A percentile compares a stretch with the other conserved stretches of the same genome.
Evolutionary conservation across 2,797 vertebrate species (phyloP).

Genomic region (Meda fulgida): DNA sequence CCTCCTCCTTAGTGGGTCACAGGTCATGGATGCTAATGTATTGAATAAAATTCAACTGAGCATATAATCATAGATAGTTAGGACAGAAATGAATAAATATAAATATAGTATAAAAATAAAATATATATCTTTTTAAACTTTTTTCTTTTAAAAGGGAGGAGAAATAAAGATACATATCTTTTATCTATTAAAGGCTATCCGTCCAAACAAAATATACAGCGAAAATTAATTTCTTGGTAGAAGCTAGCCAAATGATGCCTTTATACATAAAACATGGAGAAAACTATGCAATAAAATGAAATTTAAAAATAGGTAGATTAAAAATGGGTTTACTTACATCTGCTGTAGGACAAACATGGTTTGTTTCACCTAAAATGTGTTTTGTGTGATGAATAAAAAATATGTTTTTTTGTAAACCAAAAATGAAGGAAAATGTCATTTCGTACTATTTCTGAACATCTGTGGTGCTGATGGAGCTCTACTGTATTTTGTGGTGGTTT

Average conservation of each 20-base stretch:
- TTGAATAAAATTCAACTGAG: neutral
- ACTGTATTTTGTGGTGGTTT: slow-evolving; percentile 14
- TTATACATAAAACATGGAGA: neutral
- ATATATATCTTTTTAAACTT: too few relatives aligned
- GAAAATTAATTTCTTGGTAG: neutral
- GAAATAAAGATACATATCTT: neutral
- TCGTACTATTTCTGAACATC: neutral
- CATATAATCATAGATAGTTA: neutral
- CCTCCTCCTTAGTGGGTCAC: neutral
- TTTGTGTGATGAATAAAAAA: neutral
- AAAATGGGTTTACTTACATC: neutral
- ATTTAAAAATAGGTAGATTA: neutral
- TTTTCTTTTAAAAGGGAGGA: neutral
- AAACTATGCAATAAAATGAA: neutral
- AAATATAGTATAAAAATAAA: neutral
- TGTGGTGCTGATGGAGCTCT: neutral
- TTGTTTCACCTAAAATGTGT: neutral
- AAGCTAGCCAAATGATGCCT: neutral
- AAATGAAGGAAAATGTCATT: neutral
- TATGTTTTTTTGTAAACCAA: neutral
- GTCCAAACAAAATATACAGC: neutral
- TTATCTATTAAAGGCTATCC: neutral
- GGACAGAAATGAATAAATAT: neutral
- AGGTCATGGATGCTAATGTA: neutral
- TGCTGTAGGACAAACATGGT: neutral